Percentiles rank a stretch among this genome's conserved stretches.
These are phyloP conservation scores for Microcebus murinus DNA, from an alignment of 2,113 vertebrate genomes.

Conservation along the genomic window DNA sequence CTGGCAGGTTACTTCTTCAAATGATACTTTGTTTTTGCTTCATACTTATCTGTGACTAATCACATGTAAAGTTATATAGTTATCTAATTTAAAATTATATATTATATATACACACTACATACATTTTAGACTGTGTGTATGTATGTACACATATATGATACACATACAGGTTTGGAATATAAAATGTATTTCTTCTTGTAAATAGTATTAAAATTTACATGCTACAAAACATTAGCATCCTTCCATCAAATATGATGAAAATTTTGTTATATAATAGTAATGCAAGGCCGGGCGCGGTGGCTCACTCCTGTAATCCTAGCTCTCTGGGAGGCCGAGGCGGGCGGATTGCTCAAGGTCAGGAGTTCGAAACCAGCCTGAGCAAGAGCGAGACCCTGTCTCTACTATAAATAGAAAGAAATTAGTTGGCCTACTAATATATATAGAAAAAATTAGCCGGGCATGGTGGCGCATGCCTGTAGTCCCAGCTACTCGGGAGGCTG, in stretches of 20 bases:
- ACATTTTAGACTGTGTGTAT: not conserved
- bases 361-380: too few relatives aligned
- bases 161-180: not conserved
- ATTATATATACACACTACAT: not conserved
- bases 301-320: too few relatives aligned
- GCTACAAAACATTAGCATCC: not conserved
- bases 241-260: not conserved
- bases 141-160: not conserved
- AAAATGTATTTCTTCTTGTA: not conserved
- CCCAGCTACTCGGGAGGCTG: too few relatives aligned
- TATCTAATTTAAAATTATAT: not conserved
- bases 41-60: not conserved
- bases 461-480: too few relatives aligned
- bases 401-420: too few relatives aligned
- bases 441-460: too few relatives aligned
- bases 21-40: not conserved
- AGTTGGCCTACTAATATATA: too few relatives aligned
- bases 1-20: not conserved
- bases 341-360: too few relatives aligned
- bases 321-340: too few relatives aligned
- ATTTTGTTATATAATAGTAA: not conserved
- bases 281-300: too few relatives aligned
- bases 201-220: not conserved
- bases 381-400: too few relatives aligned
- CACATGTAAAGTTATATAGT: not conserved